These are phyloP conservation scores for Doris montereyensis DNA, from an alignment of 2,888 invertebrate genomes.

Conservation along the genomic window DNA sequence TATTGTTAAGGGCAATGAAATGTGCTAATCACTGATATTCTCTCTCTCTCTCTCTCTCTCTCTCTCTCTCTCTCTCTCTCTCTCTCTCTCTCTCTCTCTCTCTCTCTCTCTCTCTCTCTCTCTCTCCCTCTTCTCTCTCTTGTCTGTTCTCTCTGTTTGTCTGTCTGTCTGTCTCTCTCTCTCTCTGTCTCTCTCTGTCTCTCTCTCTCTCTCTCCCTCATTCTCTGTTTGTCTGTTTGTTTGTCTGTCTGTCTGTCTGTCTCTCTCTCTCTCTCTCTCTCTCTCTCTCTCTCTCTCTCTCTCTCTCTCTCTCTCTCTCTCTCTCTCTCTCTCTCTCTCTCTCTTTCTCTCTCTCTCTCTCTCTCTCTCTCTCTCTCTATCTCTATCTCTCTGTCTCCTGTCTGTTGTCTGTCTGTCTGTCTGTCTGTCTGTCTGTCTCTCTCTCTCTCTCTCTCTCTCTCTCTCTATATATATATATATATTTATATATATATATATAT, in stretches of 20 bases:
- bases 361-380: constrained; percentile 14
- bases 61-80: constrained; percentile 35
- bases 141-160: too few relatives aligned
- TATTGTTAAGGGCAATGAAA: too few relatives aligned
- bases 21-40: too few relatives aligned
- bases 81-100: constrained; percentile 28
- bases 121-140: not conserved
- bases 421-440: not conserved
- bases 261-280: constrained; percentile 6
- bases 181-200: not conserved
- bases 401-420: too few relatives aligned
- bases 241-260: not conserved
- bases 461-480: too few relatives aligned
- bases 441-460: not conserved
- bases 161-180: not conserved
- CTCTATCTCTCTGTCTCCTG: not conserved
- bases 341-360: not conserved
- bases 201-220: not conserved
- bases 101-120: not conserved
- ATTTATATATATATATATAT: too few relatives aligned
- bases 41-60: too few relatives aligned
- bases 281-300: not conserved
- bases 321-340: not conserved
- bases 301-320: not conserved
- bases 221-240: too few relatives aligned